These are phyloP conservation scores for Colletes gigas DNA, from an alignment of 1,140 invertebrate species.

Conservation along the genomic window DNA sequence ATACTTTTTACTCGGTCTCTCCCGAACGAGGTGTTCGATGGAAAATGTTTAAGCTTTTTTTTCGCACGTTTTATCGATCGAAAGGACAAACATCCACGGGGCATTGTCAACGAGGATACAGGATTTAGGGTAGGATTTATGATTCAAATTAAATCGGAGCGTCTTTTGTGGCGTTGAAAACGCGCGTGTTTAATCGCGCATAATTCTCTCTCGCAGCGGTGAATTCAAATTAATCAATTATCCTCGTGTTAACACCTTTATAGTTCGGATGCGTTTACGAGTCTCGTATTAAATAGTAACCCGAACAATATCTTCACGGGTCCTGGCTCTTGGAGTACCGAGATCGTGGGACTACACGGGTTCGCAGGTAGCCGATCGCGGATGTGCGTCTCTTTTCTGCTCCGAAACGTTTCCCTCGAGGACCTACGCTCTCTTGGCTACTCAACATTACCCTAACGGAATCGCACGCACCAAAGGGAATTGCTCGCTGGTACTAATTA, in stretches of 20 bases:
- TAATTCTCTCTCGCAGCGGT: constrained; percentile 3
- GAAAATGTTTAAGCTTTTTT: too few relatives aligned
- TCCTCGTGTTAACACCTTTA: constrained; percentile 68
- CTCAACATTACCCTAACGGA: constrained; percentile 73
- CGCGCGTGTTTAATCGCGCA: constrained; percentile 21
- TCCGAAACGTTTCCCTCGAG: constrained; percentile 21
- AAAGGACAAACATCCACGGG: not conserved
- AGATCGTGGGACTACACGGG: constrained; percentile 63
- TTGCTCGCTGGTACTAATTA: constrained; percentile 66
- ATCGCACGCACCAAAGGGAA: constrained; percentile 63
- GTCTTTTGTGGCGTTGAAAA: not conserved
- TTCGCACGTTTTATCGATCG: too few relatives aligned
- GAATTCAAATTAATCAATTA: constrained; percentile 58
- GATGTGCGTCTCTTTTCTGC: constrained; percentile 24
- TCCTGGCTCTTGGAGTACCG: constrained; percentile 68
- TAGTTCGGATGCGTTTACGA: constrained; percentile 31
- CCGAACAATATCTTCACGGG: constrained; percentile 66
- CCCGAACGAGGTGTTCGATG: too few relatives aligned
- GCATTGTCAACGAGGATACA: not conserved
- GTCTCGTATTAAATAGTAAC: constrained; percentile 15
- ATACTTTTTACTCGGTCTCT: too few relatives aligned
- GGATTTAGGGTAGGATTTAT: not conserved
- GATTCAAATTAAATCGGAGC: not conserved
- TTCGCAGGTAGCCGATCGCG: constrained; percentile 31
- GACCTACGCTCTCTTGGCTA: constrained; percentile 74